phyloP scores from a whole-genome alignment of 2,888 invertebrate genomes.

The Drosophila lutescens region DNA sequence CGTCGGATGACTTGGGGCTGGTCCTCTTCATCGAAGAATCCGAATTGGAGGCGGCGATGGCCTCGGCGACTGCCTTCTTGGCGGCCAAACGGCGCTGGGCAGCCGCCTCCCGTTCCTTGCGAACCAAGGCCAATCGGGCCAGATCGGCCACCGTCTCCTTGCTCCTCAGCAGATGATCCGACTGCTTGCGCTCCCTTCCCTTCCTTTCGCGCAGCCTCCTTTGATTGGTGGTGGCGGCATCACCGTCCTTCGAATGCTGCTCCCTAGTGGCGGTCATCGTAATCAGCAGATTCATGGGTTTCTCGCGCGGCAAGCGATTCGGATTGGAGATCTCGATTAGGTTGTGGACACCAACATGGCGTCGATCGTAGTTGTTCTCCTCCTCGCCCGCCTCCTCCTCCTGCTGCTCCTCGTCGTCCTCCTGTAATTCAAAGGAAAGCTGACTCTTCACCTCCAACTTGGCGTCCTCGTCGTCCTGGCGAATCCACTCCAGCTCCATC shows the following conservation, averaged over 20 bases:
- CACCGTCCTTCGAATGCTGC: background rate
- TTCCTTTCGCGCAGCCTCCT: background rate
- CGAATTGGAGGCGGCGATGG: background rate
- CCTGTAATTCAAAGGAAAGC: background rate
- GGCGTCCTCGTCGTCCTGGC: background rate
- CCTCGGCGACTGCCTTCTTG: constrained; percentile 16
- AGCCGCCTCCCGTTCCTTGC: constrained; percentile 53
- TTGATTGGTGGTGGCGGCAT: background rate
- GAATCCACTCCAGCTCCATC: constrained; percentile 16
- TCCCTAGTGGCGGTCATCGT: background rate
- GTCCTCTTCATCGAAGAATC: constrained; percentile 9
- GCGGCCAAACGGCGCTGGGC: constrained; percentile 52
- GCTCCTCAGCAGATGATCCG: background rate
- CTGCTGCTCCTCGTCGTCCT: background rate
- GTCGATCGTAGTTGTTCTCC: background rate
- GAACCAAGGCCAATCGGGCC: constrained; percentile 50
- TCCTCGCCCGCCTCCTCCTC: background rate
- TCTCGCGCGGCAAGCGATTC: constrained; percentile 37
- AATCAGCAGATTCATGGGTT: background rate
- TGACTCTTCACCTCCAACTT: background rate
- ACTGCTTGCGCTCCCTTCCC: background rate
- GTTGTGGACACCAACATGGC: constrained; percentile 24
- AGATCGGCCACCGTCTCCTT: constrained; percentile 42
- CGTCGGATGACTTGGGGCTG: constrained; percentile 9
- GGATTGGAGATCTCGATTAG: constrained; percentile 55